phyloP scores from a whole-genome alignment of 2,888 invertebrate species.

The Hecatera dysodea region DNA sequence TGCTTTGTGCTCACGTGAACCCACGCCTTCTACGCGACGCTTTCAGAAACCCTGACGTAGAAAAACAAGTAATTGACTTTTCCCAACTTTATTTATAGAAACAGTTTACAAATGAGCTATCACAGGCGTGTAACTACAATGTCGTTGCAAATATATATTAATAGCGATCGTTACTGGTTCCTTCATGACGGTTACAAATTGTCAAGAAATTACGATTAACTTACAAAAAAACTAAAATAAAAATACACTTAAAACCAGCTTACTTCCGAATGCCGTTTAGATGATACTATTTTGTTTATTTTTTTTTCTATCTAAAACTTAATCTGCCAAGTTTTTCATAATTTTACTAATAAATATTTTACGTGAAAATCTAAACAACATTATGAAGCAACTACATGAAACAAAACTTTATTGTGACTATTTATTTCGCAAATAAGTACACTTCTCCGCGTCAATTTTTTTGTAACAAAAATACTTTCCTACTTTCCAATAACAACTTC shows the following conservation, averaged over 20 bases:
- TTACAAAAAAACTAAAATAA: conserved; percentile 55
- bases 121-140: conserved; percentile 82
- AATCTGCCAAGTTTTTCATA: conserved; percentile 9
- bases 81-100: conserved; percentile 82
- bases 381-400: conserved; percentile 41
- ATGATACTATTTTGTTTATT: conserved; percentile 12
- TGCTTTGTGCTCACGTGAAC: too few species aligned
- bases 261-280: conserved; percentile 51
- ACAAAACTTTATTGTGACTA: conserved; percentile 74
- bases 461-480: conserved; percentile 46
- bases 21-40: too few species aligned
- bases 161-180: conserved; percentile 55
- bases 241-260: conserved; percentile 52
- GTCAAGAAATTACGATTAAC: conserved; percentile 46
- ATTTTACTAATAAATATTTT: conserved; percentile 55
- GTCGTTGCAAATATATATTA: conserved; percentile 65
- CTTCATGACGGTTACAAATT: conserved; percentile 51
- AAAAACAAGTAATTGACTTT: conserved; percentile 54
- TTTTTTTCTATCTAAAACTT: conserved; percentile 26
- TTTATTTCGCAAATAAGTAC: conserved; percentile 65
- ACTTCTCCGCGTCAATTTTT: conserved; percentile 46
- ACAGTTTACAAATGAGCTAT: conserved; percentile 86
- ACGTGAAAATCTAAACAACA: conserved; percentile 46
- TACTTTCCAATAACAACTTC: conserved; percentile 4
- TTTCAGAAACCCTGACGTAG: too few species aligned